Conservation (phyloP, 1,140 invertebrate species). For the Lordiphosa mommai region DNA sequence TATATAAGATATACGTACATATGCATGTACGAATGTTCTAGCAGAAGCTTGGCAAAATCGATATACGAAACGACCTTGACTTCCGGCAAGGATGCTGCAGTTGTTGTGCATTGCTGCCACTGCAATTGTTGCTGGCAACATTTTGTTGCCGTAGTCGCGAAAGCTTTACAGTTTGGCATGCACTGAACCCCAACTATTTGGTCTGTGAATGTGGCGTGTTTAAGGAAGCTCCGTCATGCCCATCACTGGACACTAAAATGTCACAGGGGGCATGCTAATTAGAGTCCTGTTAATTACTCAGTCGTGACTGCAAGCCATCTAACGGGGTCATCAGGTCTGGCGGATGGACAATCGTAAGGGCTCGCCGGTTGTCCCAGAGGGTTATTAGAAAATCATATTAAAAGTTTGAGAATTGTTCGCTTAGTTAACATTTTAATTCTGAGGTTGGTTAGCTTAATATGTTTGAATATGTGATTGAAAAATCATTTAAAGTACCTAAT, state of each 20-base stretch:
- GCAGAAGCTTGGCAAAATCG: slow-evolving; percentile 28
- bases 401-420: slow-evolving; percentile 13
- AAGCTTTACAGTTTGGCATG: slow-evolving; percentile 38
- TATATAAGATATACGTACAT: slow-evolving; percentile 9
- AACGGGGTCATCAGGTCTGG: slow-evolving; percentile 46
- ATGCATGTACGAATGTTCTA: slow-evolving; percentile 1
- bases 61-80: slow-evolving; percentile 54
- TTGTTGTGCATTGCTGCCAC: slow-evolving; percentile 3
- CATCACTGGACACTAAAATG: slow-evolving; percentile 29
- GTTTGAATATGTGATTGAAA: too few species aligned
- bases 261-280: slow-evolving; percentile 48
- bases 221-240: too few species aligned
- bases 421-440: background rate
- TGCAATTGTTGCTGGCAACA: slow-evolving; percentile 53
- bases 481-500: too few species aligned
- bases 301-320: slow-evolving; percentile 41
- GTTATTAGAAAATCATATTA: slow-evolving; percentile 2
- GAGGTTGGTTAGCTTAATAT: too few species aligned
- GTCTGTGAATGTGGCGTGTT: background rate
- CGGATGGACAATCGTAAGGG: background rate
- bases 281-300: slow-evolving; percentile 36
- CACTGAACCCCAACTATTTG: slow-evolving; percentile 8
- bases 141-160: slow-evolving; percentile 25
- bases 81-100: slow-evolving; percentile 34
- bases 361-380: background rate